Conservation (phyloP, 2,888 invertebrate genomes). For the Pterostichus niger region DNA sequence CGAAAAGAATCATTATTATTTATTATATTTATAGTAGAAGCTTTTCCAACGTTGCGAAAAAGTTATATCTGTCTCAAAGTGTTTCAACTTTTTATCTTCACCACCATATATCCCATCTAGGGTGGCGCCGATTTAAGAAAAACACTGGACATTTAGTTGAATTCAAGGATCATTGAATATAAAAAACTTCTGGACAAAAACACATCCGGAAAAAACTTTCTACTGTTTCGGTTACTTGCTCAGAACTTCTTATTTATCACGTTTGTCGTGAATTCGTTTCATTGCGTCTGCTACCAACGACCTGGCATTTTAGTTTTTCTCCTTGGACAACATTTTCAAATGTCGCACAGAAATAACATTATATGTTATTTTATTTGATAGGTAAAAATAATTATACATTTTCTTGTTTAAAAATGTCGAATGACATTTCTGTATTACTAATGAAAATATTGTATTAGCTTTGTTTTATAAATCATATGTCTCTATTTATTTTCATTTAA, state of each 20-base stretch:
- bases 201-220: slow-evolving; percentile 51
- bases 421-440: background rate
- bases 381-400: background rate
- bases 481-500: too few species aligned
- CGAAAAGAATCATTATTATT: slow-evolving; percentile 33
- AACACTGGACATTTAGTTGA: slow-evolving; percentile 61
- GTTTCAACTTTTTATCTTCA: slow-evolving; percentile 39
- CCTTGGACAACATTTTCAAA: background rate
- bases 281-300: slow-evolving; percentile 36
- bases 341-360: background rate
- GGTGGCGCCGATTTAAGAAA: slow-evolving; percentile 57
- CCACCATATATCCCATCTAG: slow-evolving; percentile 33
- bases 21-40: slow-evolving; percentile 38
- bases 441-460: too few species aligned
- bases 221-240: slow-evolving; percentile 40
- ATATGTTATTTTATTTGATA: too few species aligned
- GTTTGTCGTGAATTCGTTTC: slow-evolving; percentile 5
- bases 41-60: slow-evolving; percentile 24
- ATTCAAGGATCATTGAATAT: slow-evolving; percentile 60
- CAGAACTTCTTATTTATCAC: slow-evolving; percentile 54
- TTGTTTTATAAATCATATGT: background rate
- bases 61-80: slow-evolving; percentile 35
- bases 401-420: background rate
- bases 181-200: slow-evolving; percentile 57
- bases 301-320: background rate